phyloP scores from a whole-genome alignment of 2,797 vertebrate species.

The Schizopygopsis pylzovi region DNA sequence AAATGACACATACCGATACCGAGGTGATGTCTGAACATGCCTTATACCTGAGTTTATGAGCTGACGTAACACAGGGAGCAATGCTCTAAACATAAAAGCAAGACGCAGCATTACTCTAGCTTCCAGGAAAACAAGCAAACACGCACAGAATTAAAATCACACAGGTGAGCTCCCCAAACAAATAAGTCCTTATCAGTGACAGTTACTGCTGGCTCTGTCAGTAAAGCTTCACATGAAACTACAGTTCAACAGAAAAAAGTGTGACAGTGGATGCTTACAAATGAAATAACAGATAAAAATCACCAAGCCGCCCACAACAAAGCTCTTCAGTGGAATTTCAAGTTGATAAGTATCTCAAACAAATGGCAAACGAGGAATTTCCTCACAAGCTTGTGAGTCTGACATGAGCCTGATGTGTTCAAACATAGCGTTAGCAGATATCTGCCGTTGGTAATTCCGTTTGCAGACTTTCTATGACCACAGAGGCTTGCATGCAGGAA shows the following conservation, averaged over 20 bases:
- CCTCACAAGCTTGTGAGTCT: slow-evolving; percentile 5
- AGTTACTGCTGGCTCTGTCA: slow-evolving; percentile 22
- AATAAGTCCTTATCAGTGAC: slow-evolving; percentile 42
- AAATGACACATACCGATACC: slow-evolving; percentile 73
- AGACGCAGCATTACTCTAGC: slow-evolving; percentile 33
- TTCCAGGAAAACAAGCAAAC: slow-evolving; percentile 15
- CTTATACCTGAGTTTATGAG: slow-evolving; percentile 62
- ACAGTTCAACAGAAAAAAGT: not conserved
- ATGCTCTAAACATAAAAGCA: slow-evolving; percentile 39
- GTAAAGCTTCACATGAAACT: slow-evolving; percentile 42
- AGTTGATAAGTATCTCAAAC: not conserved
- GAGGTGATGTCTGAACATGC: slow-evolving; percentile 75
- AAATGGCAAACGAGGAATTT: not conserved
- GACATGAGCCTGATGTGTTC: slow-evolving; percentile 8
- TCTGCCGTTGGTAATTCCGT: slow-evolving; percentile 23
- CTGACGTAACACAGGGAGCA: slow-evolving; percentile 60
- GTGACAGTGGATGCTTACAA: not conserved
- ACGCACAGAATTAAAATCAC: slow-evolving; percentile 7
- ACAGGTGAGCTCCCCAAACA: slow-evolving; percentile 43
- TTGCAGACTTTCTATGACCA: slow-evolving; percentile 34
- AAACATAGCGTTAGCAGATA: slow-evolving; percentile 26
- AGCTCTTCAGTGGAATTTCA: not conserved
- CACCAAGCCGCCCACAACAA: not conserved
- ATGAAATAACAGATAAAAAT: not conserved
- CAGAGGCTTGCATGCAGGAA: slow-evolving; percentile 55